These are phyloP conservation scores for Indicator indicator DNA, from an alignment of 2,113 vertebrate species.

Conservation along the genomic window DNA sequence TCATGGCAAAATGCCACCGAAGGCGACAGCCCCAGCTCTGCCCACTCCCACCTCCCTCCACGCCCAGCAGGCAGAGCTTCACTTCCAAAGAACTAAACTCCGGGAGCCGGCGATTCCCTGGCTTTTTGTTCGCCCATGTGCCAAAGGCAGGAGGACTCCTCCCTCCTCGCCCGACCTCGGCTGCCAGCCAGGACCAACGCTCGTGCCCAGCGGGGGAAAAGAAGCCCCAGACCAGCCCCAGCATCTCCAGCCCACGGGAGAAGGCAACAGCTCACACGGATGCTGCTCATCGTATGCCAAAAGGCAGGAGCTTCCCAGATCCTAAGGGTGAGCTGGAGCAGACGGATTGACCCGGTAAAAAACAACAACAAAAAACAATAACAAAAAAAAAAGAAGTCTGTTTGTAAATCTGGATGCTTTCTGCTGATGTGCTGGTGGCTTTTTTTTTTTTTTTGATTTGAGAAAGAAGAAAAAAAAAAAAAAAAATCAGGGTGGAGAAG, in stretches of 20 bases:
- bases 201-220: background rate
- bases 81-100: background rate
- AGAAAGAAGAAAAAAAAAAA: background rate
- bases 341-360: background rate
- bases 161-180: background rate
- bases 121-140: background rate
- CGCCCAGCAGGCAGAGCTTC: background rate
- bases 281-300: fast-evolving
- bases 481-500: background rate
- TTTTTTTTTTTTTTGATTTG: background rate
- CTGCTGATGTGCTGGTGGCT: background rate
- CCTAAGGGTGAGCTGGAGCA: background rate
- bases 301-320: background rate
- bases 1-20: fast-evolving
- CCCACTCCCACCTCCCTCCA: background rate
- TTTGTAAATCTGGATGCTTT: background rate
- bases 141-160: background rate
- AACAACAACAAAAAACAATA: background rate
- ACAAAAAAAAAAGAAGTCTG: fast-evolving
- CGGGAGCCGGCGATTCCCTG: background rate
- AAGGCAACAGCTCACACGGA: background rate
- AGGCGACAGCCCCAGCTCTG: background rate
- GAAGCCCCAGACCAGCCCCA: background rate
- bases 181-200: background rate
- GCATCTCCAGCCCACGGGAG: background rate